Evolutionary conservation across 2,113 vertebrate species (phyloP).

Genomic region (Andinoacara biseriatus): DNA sequence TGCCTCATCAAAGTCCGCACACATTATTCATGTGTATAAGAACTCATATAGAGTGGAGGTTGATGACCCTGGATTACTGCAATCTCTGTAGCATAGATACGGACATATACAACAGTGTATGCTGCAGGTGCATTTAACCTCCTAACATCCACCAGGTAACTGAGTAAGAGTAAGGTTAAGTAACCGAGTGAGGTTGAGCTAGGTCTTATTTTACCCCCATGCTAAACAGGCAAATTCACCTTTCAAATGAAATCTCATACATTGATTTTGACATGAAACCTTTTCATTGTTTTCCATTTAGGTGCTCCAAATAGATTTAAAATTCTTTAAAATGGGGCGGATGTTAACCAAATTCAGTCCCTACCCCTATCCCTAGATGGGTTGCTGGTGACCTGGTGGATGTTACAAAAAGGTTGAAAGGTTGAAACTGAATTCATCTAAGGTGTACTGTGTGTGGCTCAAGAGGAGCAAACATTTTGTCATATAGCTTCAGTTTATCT

Average conservation of each 20-base stretch:
- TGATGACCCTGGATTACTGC: slow-evolving; percentile 11
- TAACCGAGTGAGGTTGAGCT: too few relatives aligned
- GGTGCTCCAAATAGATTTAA: background rate
- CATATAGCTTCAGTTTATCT: background rate
- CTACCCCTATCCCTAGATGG: background rate
- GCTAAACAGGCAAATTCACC: background rate
- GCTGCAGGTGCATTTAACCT: background rate
- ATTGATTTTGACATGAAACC: background rate
- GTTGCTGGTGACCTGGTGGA: background rate
- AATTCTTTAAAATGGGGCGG: background rate
- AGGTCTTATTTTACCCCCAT: background rate
- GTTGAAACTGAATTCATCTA: background rate
- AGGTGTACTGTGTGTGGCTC: background rate
- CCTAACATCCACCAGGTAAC: background rate
- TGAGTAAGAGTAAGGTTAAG: too few relatives aligned
- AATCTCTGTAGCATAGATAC: background rate
- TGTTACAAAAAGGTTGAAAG: background rate
- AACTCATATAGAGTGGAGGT: slow-evolving; percentile 6
- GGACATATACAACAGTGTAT: background rate
- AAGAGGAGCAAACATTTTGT: too few relatives aligned
- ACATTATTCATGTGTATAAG: background rate
- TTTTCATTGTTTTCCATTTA: background rate
- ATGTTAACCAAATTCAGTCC: background rate
- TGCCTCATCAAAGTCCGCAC: slow-evolving; percentile 1
- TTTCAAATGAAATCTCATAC: background rate